Evolutionary conservation across 2,797 vertebrate species (phyloP).

Genomic region (Oreortyx pictus): DNA sequence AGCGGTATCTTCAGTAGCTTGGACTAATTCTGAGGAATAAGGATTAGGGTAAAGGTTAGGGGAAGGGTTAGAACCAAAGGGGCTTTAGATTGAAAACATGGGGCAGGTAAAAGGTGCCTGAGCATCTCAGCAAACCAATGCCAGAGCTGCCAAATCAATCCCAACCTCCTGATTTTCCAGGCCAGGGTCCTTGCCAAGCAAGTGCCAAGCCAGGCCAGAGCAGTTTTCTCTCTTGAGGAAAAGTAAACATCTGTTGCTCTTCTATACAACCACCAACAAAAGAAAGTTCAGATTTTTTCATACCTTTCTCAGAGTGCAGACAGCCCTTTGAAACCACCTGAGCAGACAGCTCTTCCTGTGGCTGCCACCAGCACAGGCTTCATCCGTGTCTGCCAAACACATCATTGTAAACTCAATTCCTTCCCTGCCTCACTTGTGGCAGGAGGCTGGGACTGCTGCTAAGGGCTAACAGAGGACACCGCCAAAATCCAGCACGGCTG

Average conservation of each 20-base stretch:
- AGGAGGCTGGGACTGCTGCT: background rate
- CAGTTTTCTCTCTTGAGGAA: background rate
- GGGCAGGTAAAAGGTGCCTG: background rate
- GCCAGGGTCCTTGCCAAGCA: background rate
- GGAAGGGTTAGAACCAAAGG: background rate
- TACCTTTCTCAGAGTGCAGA: background rate
- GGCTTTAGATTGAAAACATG: fast-evolving
- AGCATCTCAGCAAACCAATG: background rate
- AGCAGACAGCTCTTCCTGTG: background rate
- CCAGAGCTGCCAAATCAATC: background rate
- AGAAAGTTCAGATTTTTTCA: background rate
- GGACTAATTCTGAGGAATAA: background rate
- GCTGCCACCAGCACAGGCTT: background rate
- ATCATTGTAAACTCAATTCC: background rate
- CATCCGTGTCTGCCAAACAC: background rate
- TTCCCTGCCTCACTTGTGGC: background rate
- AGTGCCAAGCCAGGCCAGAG: background rate
- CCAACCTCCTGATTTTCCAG: background rate
- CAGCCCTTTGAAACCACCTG: background rate
- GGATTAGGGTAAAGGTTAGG: background rate
- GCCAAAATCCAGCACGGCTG: background rate
- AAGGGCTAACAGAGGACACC: background rate
- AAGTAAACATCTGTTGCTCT: background rate
- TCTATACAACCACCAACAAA: background rate
- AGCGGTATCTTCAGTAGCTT: background rate